Percentiles rank a stretch among this genome's conserved stretches.
Conservation (phyloP, 2,113 vertebrate genomes). For the Chaenogobius annularis region DNA sequence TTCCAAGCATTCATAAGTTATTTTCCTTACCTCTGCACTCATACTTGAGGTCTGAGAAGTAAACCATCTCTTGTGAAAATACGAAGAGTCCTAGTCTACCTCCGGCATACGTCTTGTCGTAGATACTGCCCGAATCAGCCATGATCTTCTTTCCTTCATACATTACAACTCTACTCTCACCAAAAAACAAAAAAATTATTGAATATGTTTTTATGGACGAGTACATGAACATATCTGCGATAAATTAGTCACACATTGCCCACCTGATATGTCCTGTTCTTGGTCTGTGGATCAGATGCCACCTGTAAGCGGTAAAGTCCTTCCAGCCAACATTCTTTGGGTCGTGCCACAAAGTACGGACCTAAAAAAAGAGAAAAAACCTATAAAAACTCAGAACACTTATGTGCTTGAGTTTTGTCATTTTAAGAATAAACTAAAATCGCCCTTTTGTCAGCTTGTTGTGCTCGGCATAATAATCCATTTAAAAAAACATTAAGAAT, state of each 20-base stretch:
- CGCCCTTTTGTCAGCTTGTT: too few species aligned
- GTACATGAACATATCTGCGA: not conserved
- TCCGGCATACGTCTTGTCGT: slow-evolving; percentile 97
- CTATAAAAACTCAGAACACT: not conserved
- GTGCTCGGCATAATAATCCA: too few species aligned
- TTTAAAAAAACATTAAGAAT: too few species aligned
- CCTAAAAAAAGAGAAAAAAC: slow-evolving; percentile 74
- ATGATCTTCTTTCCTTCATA: slow-evolving; percentile 99
- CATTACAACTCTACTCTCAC: slow-evolving; percentile 89
- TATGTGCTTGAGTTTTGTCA: not conserved
- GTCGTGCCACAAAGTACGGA: slow-evolving; percentile 96
- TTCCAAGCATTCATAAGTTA: too few species aligned
- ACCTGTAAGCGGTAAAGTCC: slow-evolving; percentile 98
- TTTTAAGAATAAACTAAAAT: too few species aligned
- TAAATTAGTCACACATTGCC: slow-evolving; percentile 7
- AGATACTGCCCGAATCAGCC: slow-evolving; percentile 97
- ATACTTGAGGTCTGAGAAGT: slow-evolving; percentile 99
- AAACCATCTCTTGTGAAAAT: slow-evolving; percentile 99
- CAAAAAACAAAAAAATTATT: slow-evolving; percentile 1
- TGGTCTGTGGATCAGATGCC: slow-evolving; percentile 96
- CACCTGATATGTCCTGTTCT: slow-evolving; percentile 96
- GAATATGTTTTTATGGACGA: not conserved
- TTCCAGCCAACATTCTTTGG: slow-evolving; percentile 97
- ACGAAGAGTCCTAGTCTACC: slow-evolving; percentile 95
- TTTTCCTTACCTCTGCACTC: slow-evolving; percentile 93